Base-by-base conservation (phyloP, 2,113 vertebrate genomes). In the Nothoprocta perdicaria region DNA sequence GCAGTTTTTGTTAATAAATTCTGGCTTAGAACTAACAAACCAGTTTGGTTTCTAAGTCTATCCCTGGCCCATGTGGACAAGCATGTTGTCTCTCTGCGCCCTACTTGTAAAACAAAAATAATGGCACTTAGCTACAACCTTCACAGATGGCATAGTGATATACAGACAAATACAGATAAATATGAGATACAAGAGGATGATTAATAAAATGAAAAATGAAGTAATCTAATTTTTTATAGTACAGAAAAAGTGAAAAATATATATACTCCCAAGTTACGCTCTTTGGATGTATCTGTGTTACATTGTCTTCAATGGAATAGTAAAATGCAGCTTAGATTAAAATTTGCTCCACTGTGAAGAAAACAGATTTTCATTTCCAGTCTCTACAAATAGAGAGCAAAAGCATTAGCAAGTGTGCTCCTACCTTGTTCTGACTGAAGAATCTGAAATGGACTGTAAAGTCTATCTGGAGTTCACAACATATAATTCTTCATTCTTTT, bases 311-410 rank as follows among this genome's bases (percentile, higher is more conserved):
- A 80, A 5, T 17, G 67, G 27, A 66, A 24, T 2, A 73, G 45
- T 41, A 61, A 84, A 90, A 85, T 40, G 24, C 57, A 80, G 33
- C 81, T 80, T 86, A 45, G 71, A 17, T 29, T 72, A 85, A 92
- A 90, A 80, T 31, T 73, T 3, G 0, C 55, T 69, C 23, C 61
- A 35, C n/a, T 79, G 66, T 40, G 24, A 48, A 62, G 57, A 87
- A 78, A 78, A 48, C 9, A 74, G 33, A 22, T 74, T 66, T 81
- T 78, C 35, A 77, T 62, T 82, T 41, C 43, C 23, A 61, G 27
- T 62, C 57, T 75, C 31, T 90, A 62, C 86, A 81, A 84, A 78
- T 46, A 83, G 75, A 93, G 91, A 89, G 58, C 60, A 77, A 89
- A 94, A 92, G 33, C 61, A 80, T 61, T 57, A 57, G 68, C 38